A percentile compares a stretch with the other conserved stretches of the same genome.
phyloP scores from a whole-genome alignment of 2,113 vertebrate genomes.

The Cavia porcellus region DNA sequence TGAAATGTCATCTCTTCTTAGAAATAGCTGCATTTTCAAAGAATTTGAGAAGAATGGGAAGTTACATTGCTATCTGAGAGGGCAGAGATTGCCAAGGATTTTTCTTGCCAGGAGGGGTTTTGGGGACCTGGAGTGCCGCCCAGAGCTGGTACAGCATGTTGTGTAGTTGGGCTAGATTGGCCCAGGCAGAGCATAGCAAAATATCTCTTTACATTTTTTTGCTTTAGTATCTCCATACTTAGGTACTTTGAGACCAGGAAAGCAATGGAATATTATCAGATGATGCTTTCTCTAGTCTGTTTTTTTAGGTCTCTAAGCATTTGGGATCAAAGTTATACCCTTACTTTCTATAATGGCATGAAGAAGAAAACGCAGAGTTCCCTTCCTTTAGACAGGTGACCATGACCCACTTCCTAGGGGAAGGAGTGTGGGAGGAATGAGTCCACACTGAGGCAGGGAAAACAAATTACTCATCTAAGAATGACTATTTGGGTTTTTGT shows the following conservation, averaged over 20 bases:
- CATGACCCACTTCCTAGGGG: background rate
- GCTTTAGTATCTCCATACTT: background rate
- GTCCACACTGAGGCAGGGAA: background rate
- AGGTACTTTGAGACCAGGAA: background rate
- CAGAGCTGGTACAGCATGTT: background rate
- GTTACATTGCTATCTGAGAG: background rate
- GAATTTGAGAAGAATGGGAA: background rate
- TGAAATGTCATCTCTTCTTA: conserved; percentile 20
- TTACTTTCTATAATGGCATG: background rate
- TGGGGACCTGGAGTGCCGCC: background rate
- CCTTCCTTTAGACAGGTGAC: background rate
- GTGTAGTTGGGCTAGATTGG: no score
- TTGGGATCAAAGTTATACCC: background rate
- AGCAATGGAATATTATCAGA: background rate
- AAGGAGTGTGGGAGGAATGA: background rate
- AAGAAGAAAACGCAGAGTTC: no score
- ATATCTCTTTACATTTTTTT: background rate
- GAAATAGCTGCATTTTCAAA: background rate
- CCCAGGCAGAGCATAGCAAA: background rate
- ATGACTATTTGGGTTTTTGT: background rate
- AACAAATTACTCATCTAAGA: conserved; percentile 12
- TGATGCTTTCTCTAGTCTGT: background rate
- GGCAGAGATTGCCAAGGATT: background rate
- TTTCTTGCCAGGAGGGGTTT: background rate
- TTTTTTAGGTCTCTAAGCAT: background rate